Conservation (phyloP, 2,113 vertebrate species). For the Hymenochirus boettgeri region DNA sequence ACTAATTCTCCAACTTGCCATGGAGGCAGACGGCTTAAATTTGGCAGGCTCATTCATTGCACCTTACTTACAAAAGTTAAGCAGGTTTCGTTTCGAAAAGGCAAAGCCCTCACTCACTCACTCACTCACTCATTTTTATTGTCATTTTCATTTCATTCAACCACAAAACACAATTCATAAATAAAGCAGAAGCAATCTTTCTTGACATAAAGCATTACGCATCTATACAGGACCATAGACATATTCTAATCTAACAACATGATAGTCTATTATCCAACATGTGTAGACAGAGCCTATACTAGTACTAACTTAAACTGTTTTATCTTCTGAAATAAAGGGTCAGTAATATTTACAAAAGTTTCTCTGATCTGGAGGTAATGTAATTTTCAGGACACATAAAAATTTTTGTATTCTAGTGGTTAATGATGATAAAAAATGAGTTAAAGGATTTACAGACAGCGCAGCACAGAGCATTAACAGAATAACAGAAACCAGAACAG, state of each 20-base stretch:
- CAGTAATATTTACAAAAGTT: not conserved
- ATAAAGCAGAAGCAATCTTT: constrained; percentile 4
- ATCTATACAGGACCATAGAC: constrained; percentile 7
- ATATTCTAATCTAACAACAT: constrained; percentile 9
- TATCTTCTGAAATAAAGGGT: not conserved
- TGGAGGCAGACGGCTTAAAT: too few relatives aligned
- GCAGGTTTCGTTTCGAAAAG: too few relatives aligned
- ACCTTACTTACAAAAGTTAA: constrained; percentile 17
- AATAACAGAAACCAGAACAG: too few relatives aligned
- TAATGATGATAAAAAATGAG: not conserved
- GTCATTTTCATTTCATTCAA: constrained; percentile 11
- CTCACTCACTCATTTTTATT: too few relatives aligned
- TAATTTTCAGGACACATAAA: not conserved
- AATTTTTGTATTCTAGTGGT: not conserved
- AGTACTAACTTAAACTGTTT: not conserved
- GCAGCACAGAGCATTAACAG: not conserved
- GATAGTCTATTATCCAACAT: constrained; percentile 2
- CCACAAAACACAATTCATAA: constrained; percentile 8
- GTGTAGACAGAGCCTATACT: constrained; percentile 1
- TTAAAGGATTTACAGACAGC: not conserved
- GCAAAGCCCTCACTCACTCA: too few relatives aligned
- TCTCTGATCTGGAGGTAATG: not conserved
- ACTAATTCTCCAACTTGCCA: too few relatives aligned
- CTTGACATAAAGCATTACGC: constrained; percentile 6
- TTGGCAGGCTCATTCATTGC: constrained; percentile 27